These are phyloP conservation scores for Triplophysa dalaica DNA, from an alignment of 2,113 vertebrate genomes.

Conservation along the genomic window DNA sequence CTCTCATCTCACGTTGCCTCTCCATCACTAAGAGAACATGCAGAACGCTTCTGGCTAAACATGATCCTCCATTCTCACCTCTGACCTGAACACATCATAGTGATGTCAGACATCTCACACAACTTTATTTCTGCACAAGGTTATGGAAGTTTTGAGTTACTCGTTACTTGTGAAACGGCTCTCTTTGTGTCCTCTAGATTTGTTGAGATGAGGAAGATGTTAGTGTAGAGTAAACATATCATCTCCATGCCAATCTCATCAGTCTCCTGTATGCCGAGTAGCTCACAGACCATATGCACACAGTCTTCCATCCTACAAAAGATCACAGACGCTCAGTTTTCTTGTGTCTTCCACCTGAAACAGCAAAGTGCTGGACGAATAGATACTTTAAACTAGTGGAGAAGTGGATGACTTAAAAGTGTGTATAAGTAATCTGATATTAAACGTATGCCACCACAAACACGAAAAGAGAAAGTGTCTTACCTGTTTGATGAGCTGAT, in stretches of 20 bases:
- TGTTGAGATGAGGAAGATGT: slow-evolving; percentile 61
- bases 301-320: slow-evolving; percentile 54
- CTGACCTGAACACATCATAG: slow-evolving; percentile 58
- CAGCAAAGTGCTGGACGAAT: too few relatives aligned
- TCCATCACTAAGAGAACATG: slow-evolving; percentile 73
- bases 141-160: background rate
- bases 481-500: background rate
- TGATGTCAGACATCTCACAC: background rate
- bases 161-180: slow-evolving; percentile 65
- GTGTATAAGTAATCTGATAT: too few relatives aligned
- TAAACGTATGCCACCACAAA: background rate
- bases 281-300: slow-evolving; percentile 54
- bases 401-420: background rate
- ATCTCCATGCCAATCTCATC: slow-evolving; percentile 62
- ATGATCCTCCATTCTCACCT: slow-evolving; percentile 54
- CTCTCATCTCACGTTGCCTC: slow-evolving; percentile 60
- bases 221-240: slow-evolving; percentile 62
- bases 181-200: slow-evolving; percentile 53
- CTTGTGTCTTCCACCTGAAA: too few relatives aligned
- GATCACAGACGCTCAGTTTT: background rate
- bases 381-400: too few relatives aligned
- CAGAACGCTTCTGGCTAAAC: slow-evolving; percentile 64
- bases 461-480: slow-evolving; percentile 8
- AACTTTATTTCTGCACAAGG: background rate
- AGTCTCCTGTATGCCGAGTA: slow-evolving; percentile 59